Conservation (phyloP, 2,888 invertebrate genomes). For the Crossocerus cetratus region DNA sequence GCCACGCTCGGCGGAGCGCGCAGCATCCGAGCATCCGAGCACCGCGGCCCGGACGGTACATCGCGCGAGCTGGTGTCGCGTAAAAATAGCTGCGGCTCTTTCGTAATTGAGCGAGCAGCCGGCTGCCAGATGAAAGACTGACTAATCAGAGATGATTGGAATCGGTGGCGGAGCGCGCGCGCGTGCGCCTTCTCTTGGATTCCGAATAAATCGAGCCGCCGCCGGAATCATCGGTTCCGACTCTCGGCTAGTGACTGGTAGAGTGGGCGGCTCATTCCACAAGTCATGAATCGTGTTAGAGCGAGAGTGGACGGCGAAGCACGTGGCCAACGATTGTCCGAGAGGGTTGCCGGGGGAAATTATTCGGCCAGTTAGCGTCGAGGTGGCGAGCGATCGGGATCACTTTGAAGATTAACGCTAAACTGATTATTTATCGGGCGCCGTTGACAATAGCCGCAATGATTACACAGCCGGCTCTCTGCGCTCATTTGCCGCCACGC, state of each 20-base stretch:
- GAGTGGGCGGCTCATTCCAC: too few relatives aligned
- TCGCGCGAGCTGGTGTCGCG: neutral
- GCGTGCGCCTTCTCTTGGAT: neutral
- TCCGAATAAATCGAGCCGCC: too few relatives aligned
- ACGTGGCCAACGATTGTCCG: too few relatives aligned
- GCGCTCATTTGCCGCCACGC: constrained; percentile 40
- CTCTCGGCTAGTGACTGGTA: too few relatives aligned
- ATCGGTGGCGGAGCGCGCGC: constrained; percentile 20
- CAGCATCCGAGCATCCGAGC: neutral
- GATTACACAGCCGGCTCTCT: constrained; percentile 43
- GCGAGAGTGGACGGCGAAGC: too few relatives aligned
- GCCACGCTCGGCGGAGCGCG: too few relatives aligned
- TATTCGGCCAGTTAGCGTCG: too few relatives aligned
- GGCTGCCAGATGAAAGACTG: constrained; percentile 36
- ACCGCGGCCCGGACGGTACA: neutral
- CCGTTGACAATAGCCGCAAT: constrained; percentile 57
- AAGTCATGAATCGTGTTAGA: too few relatives aligned
- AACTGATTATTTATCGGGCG: constrained; percentile 58
- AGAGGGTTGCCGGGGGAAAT: too few relatives aligned
- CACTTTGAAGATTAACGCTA: constrained; percentile 53
- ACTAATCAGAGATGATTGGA: constrained; percentile 33
- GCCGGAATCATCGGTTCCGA: too few relatives aligned
- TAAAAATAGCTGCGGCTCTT: constrained; percentile 41
- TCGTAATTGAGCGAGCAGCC: constrained; percentile 31
- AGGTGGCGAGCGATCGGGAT: constrained; percentile 24